Conservation (phyloP, 2,113 vertebrate genomes). For the Burhinus bistriatus region DNA sequence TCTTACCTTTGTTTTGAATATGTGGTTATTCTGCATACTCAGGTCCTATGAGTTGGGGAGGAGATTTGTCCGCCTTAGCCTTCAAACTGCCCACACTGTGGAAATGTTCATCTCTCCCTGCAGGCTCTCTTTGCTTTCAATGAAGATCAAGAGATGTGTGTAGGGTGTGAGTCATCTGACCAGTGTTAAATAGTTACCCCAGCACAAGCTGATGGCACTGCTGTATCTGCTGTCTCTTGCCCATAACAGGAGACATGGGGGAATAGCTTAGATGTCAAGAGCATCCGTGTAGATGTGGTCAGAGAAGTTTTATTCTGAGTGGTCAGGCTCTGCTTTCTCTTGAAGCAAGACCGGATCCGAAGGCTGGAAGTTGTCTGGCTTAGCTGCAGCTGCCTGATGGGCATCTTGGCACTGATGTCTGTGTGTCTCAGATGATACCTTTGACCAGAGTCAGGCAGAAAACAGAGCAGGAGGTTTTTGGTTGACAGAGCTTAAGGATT, state of each 20-base stretch:
- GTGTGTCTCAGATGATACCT: not conserved
- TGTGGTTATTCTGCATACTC: not conserved
- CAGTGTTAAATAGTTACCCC: not conserved
- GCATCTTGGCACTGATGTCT: rapidly evolving
- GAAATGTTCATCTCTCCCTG: not conserved
- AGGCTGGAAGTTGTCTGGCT: not conserved
- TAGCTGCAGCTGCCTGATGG: not conserved
- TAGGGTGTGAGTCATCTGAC: not conserved
- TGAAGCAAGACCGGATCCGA: not conserved
- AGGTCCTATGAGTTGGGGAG: not conserved
- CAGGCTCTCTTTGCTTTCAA: not conserved
- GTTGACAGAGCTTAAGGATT: not conserved
- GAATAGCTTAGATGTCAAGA: not conserved
- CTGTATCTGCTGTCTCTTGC: not conserved
- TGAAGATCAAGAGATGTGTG: not conserved
- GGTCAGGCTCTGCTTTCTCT: not conserved
- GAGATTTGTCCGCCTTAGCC: not conserved
- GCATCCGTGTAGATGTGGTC: not conserved
- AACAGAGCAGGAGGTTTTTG: not conserved
- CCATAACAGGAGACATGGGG: not conserved
- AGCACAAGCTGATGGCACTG: not conserved
- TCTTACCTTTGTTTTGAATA: not conserved
- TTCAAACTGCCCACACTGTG: not conserved
- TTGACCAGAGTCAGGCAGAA: not conserved
- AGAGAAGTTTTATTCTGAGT: not conserved